Percentiles rank a stretch among this genome's conserved stretches.
Conservation (phyloP, 2,888 invertebrate species). For the Pseudococcus viburni region DNA sequence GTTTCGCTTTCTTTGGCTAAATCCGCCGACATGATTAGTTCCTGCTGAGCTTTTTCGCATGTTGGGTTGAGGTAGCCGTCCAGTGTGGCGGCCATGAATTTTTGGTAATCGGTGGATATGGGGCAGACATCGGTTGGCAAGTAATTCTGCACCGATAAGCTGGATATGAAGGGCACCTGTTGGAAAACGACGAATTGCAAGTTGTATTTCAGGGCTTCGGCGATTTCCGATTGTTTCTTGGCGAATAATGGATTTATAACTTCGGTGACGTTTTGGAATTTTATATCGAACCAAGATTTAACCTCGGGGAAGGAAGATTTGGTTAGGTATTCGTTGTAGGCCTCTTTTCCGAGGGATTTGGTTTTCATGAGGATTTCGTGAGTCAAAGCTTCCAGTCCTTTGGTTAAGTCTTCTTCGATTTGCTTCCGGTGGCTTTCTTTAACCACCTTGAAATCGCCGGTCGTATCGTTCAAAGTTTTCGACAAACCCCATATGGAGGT, state of each 20-base stretch:
- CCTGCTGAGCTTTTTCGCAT: neutral
- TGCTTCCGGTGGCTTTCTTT: conserved; percentile 17
- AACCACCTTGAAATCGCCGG: conserved; percentile 30
- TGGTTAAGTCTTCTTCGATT: neutral
- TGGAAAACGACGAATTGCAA: conserved; percentile 73
- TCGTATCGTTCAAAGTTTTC: neutral
- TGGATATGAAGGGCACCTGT: conserved; percentile 54
- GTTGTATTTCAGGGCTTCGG: conserved; percentile 91
- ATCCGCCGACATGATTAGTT: conserved; percentile 1
- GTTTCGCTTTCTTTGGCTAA: conserved; percentile 28
- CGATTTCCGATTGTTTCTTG: conserved; percentile 85
- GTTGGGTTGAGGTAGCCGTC: neutral
- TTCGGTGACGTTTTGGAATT: conserved; percentile 52
- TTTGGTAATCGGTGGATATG: conserved; percentile 23
- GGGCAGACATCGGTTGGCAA: conserved; percentile 59
- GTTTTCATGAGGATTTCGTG: neutral
- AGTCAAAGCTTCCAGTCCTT: neutral
- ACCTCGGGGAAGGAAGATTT: neutral
- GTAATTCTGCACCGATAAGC: conserved; percentile 54
- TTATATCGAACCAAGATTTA: conserved; percentile 22
- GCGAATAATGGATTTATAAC: conserved; percentile 37
- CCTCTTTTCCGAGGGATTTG: neutral
- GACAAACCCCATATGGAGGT: neutral
- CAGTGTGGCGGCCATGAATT: conserved; percentile 6
- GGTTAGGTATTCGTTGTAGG: neutral